Evolutionary conservation across 2,113 vertebrate genomes (phyloP).

Genomic region (Pachypanchax playfairii): DNA sequence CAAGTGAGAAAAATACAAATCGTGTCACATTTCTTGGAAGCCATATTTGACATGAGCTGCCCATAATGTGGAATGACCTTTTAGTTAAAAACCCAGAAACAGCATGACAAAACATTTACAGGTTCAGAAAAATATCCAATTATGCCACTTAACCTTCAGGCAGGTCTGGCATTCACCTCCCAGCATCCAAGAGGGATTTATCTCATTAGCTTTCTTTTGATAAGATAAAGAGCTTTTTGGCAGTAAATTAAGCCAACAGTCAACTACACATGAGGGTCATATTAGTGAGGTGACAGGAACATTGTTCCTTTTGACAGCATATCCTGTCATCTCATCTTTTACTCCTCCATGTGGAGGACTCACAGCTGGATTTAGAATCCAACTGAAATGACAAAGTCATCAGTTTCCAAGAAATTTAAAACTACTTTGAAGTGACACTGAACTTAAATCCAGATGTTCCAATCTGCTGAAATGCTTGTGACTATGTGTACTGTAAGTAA

Average conservation of each 20-base stretch:
- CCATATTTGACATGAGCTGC: constrained; percentile 33
- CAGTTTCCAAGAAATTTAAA: constrained; percentile 6
- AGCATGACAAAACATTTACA: constrained; percentile 30
- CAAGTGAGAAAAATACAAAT: not conserved
- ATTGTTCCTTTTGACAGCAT: constrained; percentile 1
- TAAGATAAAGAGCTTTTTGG: constrained; percentile 31
- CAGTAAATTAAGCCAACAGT: constrained; percentile 31
- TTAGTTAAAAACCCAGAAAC: constrained; percentile 29
- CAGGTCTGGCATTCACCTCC: constrained; percentile 39
- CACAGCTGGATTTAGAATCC: constrained; percentile 6
- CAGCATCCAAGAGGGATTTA: constrained; percentile 31
- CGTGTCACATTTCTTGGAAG: constrained; percentile 21
- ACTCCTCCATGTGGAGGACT: not conserved
- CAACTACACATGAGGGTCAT: constrained; percentile 14
- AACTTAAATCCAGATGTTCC: too few relatives aligned
- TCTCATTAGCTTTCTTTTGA: constrained; percentile 43
- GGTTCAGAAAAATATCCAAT: constrained; percentile 45
- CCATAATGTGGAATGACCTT: constrained; percentile 48
- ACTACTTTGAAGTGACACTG: not conserved
- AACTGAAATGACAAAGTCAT: not conserved
- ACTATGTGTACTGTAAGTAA: not conserved
- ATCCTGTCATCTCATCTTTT: not conserved
- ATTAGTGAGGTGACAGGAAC: constrained; percentile 3
- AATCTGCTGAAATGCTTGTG: not conserved
- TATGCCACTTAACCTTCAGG: constrained; percentile 60